Base-by-base conservation (phyloP, 2,888 invertebrate species). In the Tipula confusa region DNA sequence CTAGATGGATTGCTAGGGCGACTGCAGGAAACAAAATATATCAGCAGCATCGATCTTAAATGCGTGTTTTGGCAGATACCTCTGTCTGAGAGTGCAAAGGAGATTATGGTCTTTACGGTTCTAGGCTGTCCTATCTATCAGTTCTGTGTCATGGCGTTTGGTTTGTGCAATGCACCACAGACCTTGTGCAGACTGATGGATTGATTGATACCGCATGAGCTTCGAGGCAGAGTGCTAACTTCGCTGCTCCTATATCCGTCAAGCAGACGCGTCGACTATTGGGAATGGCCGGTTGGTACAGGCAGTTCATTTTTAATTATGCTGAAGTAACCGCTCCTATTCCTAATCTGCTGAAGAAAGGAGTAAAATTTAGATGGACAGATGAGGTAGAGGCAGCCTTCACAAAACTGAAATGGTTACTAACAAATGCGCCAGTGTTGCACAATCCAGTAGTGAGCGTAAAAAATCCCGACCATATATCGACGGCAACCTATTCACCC, bases 21-120 rank as follows among this genome's bases (percentile, higher is more conserved):
- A 18, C 84, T 88, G 0, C 83, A 86, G 0, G 84, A 84, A 3
- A 86, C 87, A 4, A 82, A 84, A 7, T 87, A 85, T 80, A 85
- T 87, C 11, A 85, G 85, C 1, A 86, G 86, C 0, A 79, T 87
- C 0, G 87, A 87, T 79, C 82, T 86, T 5, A 86, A 85, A 28
- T 85, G 85, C 3, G 86, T 86, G 0, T 84, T 84, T 79, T 84
- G 84, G 82, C 82, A 84, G 38, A 79, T 84, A 13, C 85, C 85
- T 11, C 18, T 87, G 29, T 84, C 84, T 5, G 36, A 83, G 6
- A 36, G 82, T 0, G 85, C 85, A 1, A 80, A 82, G 28, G 85
- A 86, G 11, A 84, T 83, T 5, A 87, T 87, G 1, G 87, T 87
- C 0, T 86, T 85, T 29, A 84, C 86, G 0, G 86, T 87, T 1